Percentiles rank a stretch among this genome's conserved stretches.
phyloP scores from a whole-genome alignment of 2,888 invertebrate genomes.

The Sycophila texana region DNA sequence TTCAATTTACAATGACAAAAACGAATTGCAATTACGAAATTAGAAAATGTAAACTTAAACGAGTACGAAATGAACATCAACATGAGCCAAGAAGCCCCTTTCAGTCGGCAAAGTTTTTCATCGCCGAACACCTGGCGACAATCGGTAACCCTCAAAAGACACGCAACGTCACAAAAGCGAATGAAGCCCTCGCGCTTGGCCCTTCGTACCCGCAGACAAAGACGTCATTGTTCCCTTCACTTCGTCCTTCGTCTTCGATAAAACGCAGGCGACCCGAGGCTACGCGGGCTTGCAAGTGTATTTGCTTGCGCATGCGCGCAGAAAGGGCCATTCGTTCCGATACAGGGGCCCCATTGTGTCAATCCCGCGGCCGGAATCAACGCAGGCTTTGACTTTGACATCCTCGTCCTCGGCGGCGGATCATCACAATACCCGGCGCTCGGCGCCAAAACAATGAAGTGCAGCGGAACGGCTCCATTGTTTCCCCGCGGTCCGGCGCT shows the following conservation, averaged over 20 bases:
- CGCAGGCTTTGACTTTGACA: constrained; percentile 48
- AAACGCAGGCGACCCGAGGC: constrained; percentile 6
- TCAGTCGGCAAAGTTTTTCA: neutral
- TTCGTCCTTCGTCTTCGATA: constrained; percentile 36
- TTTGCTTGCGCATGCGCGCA: neutral
- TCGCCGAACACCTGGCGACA: constrained; percentile 19
- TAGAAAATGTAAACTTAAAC: too few species aligned
- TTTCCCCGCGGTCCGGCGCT: constrained; percentile 1
- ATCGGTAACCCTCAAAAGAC: constrained; percentile 16
- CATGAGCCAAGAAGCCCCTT: neutral
- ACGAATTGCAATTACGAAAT: too few species aligned
- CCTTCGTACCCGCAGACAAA: constrained; percentile 18
- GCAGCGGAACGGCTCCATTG: constrained; percentile 36
- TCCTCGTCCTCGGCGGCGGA: constrained; percentile 4
- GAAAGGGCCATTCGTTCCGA: constrained; percentile 21
- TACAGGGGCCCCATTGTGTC: constrained; percentile 35
- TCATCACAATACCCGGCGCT: constrained; percentile 35
- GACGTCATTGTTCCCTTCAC: constrained; percentile 30
- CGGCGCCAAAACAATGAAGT: constrained; percentile 43
- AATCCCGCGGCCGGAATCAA: constrained; percentile 26
- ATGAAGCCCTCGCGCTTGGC: constrained; percentile 1
- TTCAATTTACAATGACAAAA: too few species aligned
- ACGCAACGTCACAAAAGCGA: neutral
- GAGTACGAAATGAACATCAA: neutral
- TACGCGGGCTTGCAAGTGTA: too few species aligned